These are phyloP conservation scores for Tapirus terrestris DNA, from an alignment of 2,113 vertebrate species.

Conservation along the genomic window DNA sequence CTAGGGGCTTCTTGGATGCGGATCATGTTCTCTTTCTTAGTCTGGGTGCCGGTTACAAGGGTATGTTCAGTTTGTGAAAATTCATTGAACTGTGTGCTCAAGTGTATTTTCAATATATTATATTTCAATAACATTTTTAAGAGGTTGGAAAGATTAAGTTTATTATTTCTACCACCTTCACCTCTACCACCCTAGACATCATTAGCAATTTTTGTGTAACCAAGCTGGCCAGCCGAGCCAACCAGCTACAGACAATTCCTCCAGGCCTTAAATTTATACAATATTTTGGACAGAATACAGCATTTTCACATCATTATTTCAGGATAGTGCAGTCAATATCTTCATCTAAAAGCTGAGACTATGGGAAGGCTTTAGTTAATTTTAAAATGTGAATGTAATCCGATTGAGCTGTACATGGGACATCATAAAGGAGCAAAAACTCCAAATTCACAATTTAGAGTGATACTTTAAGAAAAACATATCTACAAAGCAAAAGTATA, in stretches of 20 bases:
- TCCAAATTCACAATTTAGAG: background rate
- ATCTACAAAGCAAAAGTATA: background rate
- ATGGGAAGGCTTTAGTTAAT: background rate
- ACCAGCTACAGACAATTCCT: background rate
- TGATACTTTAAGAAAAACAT: background rate
- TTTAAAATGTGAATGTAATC: background rate
- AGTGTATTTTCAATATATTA: background rate
- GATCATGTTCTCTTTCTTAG: background rate
- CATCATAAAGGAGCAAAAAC: constrained; percentile 25
- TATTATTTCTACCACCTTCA: constrained; percentile 30
- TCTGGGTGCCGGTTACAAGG: background rate
- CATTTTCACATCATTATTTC: background rate
- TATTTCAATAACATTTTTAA: background rate
- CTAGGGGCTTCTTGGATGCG: background rate
- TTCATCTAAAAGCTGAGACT: background rate
- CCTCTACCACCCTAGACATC: background rate
- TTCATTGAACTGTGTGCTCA: background rate
- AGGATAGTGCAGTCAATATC: background rate
- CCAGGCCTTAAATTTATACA: background rate
- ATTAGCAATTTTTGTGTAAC: background rate
- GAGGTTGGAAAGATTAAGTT: background rate
- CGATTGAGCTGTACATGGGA: background rate
- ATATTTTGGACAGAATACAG: background rate
- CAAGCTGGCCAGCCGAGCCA: background rate
- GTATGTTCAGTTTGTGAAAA: background rate